Conservation (phyloP, 1,140 invertebrate species). For the Cyrtorhinus lividipennis region DNA sequence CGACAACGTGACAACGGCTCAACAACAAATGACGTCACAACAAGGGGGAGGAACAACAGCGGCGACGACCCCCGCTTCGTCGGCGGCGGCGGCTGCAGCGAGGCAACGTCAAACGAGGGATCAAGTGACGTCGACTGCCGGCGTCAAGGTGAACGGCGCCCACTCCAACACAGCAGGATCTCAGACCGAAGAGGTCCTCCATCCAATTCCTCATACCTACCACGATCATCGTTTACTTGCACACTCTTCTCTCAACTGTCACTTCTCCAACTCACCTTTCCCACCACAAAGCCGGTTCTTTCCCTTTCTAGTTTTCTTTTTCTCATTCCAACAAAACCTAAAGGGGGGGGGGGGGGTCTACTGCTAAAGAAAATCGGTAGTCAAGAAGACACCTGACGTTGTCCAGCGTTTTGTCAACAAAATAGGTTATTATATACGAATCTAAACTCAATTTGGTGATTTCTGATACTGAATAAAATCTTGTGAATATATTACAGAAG, state of each 20-base stretch:
- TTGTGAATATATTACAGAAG: too few species aligned
- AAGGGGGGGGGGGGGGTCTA: too few species aligned
- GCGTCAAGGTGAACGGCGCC: constrained; percentile 24
- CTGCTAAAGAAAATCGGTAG: too few species aligned
- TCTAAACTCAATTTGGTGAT: too few species aligned
- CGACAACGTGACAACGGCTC: constrained; percentile 53
- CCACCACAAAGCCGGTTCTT: too few species aligned
- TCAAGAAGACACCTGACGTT: too few species aligned
- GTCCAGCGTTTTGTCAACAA: too few species aligned
- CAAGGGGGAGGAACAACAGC: neutral
- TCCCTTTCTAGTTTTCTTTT: too few species aligned
- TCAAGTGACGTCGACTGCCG: constrained; percentile 28
- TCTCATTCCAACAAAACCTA: too few species aligned
- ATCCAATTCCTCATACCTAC: neutral
- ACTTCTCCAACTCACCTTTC: too few species aligned
- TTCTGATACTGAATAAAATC: too few species aligned
- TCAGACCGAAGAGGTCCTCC: constrained; percentile 27
- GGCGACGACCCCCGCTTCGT: neutral
- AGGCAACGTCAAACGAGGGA: constrained; percentile 30
- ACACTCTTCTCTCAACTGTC: neutral
- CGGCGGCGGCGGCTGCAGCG: constrained; percentile 23
- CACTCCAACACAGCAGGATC: constrained; percentile 24
- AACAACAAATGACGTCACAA: constrained; percentile 29
- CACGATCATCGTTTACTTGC: neutral
- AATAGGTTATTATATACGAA: too few species aligned